These are phyloP conservation scores for Hylaea fasciaria DNA, from an alignment of 2,888 invertebrate genomes.

Conservation along the genomic window DNA sequence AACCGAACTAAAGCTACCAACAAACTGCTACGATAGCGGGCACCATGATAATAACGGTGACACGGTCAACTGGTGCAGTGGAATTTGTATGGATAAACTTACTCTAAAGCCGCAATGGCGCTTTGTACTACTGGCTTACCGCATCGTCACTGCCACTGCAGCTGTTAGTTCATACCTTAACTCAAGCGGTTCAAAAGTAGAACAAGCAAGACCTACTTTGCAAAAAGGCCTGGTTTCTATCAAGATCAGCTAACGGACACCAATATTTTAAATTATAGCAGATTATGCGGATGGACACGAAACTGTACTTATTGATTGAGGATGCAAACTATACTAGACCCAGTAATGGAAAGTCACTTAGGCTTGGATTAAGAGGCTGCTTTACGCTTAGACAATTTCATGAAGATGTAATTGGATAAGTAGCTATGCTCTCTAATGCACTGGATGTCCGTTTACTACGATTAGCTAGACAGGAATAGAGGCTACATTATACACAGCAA, in stretches of 20 bases:
- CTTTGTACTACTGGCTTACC: not conserved
- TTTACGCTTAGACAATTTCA: conserved; percentile 1
- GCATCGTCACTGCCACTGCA: not conserved
- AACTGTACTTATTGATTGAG: conserved; percentile 32
- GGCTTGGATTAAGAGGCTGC: conserved; percentile 1
- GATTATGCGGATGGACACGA: conserved; percentile 9
- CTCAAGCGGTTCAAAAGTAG: conserved; percentile 6
- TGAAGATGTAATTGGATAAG: conserved; percentile 2
- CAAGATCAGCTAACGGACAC: conserved; percentile 36
- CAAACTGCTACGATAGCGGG: not conserved
- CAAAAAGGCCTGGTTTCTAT: conserved; percentile 28
- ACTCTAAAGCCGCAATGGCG: too few species aligned
- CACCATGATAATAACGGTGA: not conserved
- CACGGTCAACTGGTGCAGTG: not conserved
- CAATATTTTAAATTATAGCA: conserved; percentile 18
- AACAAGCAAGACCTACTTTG: conserved; percentile 24
- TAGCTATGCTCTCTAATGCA: conserved; percentile 1
- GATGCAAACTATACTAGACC: conserved; percentile 18
- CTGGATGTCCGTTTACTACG: not conserved
- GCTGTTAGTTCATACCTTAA: not conserved
- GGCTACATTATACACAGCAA: not conserved
- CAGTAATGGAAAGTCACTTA: conserved; percentile 17
- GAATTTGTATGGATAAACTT: not conserved
- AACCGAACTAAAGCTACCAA: not conserved
- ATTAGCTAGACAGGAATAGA: too few species aligned